These are phyloP conservation scores for Nematopogon swammerdamellus DNA, from an alignment of 2,888 invertebrate species.

Conservation along the genomic window DNA sequence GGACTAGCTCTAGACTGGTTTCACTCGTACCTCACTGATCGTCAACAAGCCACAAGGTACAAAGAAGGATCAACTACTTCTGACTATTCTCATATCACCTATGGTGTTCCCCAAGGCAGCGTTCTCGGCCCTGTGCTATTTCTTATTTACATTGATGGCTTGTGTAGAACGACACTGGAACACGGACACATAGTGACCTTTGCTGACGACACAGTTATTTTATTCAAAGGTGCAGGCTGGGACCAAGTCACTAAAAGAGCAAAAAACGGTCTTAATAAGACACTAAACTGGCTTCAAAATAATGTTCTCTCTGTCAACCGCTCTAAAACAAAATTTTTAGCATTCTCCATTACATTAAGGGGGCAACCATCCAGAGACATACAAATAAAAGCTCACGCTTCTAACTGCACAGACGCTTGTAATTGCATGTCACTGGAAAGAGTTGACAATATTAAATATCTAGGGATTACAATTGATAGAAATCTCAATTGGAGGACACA, in stretches of 20 bases:
- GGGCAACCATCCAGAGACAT: not conserved
- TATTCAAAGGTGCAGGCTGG: not conserved
- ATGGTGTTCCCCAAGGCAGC: not conserved
- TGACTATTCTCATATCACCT: not conserved
- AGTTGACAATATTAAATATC: not conserved
- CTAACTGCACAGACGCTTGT: not conserved
- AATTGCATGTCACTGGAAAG: not conserved
- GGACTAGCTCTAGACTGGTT: constrained; percentile 1
- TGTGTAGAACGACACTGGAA: not conserved
- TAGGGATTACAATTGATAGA: constrained; percentile 2
- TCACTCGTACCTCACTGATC: not conserved
- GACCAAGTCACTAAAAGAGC: not conserved
- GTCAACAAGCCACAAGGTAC: not conserved
- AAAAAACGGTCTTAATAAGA: not conserved
- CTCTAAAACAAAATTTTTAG: not conserved
- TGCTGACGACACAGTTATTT: not conserved
- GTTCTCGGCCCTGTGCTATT: not conserved
- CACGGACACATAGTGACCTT: not conserved
- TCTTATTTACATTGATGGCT: not conserved
- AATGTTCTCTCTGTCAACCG: not conserved
- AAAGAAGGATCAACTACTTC: not conserved
- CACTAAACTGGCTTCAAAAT: not conserved
- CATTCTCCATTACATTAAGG: not conserved
- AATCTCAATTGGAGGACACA: not conserved
- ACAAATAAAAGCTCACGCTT: not conserved